These are phyloP conservation scores for Rhagonycha lutea DNA, from an alignment of 2,888 invertebrate species.

Conservation along the genomic window DNA sequence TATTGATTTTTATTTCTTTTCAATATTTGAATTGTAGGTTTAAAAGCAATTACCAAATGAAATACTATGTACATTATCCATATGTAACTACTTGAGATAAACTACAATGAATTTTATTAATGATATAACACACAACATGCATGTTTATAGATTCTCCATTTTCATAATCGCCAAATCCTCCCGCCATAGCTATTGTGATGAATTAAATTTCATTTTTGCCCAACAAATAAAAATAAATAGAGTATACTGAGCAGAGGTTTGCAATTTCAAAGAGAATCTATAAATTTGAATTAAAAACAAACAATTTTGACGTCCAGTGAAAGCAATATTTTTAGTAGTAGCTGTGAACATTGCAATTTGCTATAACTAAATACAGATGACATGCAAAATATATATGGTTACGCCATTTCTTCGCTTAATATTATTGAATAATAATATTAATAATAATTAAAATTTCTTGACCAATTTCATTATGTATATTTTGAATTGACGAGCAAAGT, in stretches of 20 bases:
- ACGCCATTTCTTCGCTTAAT: conserved; percentile 27
- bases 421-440: neutral
- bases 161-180: neutral
- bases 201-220: no score
- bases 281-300: conserved; percentile 17
- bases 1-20: neutral
- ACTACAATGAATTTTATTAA: neutral
- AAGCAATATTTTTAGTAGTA: conserved; percentile 24
- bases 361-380: conserved; percentile 22
- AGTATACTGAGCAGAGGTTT: neutral
- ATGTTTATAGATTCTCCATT: neutral
- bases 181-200: neutral
- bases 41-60: neutral
- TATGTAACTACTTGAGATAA: neutral
- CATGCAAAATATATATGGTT: conserved; percentile 32
- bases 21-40: neutral
- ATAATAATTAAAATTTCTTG: neutral
- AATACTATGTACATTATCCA: neutral
- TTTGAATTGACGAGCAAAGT: neutral
- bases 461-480: neutral
- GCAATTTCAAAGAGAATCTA: conserved; percentile 16
- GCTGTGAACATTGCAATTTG: conserved; percentile 29
- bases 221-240: no score
- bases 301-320: conserved; percentile 32
- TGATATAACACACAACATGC: neutral